Evolutionary conservation across 2,888 invertebrate species (phyloP), one percentile per base, ranked within the genome.

Genomic region (Pandemis corylana): DNA sequence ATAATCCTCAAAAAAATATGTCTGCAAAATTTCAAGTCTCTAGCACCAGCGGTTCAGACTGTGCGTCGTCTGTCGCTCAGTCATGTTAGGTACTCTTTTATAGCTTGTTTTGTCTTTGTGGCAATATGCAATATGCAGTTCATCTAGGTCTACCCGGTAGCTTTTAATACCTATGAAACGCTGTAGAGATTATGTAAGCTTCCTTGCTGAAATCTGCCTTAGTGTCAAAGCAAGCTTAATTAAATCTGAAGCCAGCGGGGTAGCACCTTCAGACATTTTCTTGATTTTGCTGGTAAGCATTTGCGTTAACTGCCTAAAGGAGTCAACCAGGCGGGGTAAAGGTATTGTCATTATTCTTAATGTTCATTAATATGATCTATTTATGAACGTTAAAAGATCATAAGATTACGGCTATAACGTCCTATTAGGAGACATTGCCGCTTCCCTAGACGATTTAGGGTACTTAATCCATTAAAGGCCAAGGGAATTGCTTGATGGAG

Each of bases 211-310:
- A 65, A 64, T 74, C 69, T 69, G 65, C 61, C 36, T 69, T 61
- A 65, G 59, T 74, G 64, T 69, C 73, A 74, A 74, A 74, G 73
- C 64, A 51, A 46, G 73, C 73, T 74, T 74, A 73, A 74, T 74
- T 74, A 74, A 74, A 69, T 74, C 68, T 64, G 63, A 64, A 74
- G 49, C 65, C 73, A 65, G 73, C 64, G 56, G 56, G 64, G 61
- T 68, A 53, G 68, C 13, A 66, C 66, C 71, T 71, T 71, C 46
- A 65, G 53, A 46, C 64, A 20, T 65, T 65, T 69, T 65, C 69
- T 66, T 44, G 49, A 61, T 64, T 66, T 56, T 49, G 56, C n/a
- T 15, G 56, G 1, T 44, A 63, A 15, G 46, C 56, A 61, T 72
- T 42, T 49, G 36, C 46, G n/a, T 65, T 65, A 65, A n/a, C 20